Percentiles rank a stretch among this genome's conserved stretches.
Evolutionary conservation across 1,140 invertebrate genomes (phyloP).

Genomic region (Drosophila ercepeae): DNA sequence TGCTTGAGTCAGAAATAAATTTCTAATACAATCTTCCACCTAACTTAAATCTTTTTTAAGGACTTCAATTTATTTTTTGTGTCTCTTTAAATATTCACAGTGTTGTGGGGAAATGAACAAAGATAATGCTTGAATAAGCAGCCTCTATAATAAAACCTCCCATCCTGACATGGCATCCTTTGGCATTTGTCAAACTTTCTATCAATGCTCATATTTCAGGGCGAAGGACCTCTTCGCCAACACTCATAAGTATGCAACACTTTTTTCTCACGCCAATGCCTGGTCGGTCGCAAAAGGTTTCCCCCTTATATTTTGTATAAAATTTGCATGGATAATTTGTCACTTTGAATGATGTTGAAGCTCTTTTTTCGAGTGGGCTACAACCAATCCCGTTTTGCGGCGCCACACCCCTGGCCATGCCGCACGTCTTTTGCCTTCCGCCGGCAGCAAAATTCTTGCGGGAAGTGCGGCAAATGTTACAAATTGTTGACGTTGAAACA

Average conservation of each 20-base stretch:
- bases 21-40: neutral
- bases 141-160: conserved; percentile 19
- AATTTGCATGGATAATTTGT: conserved; percentile 82
- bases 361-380: conserved; percentile 67
- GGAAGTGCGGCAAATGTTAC: conserved; percentile 80
- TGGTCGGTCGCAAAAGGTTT: conserved; percentile 29
- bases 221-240: conserved; percentile 33
- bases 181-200: conserved; percentile 68
- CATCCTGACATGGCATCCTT: conserved; percentile 27
- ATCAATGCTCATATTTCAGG: conserved; percentile 74
- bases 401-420: neutral
- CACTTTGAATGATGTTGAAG: conserved; percentile 79
- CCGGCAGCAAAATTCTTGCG: conserved; percentile 65
- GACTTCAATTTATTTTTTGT: neutral
- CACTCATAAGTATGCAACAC: conserved; percentile 75
- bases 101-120: conserved; percentile 36
- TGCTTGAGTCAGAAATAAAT: neutral
- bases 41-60: neutral
- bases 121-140: conserved; percentile 46
- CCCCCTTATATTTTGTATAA: conserved; percentile 54
- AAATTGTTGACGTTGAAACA: conserved; percentile 74
- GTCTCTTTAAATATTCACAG: conserved; percentile 4
- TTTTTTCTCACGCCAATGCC: conserved; percentile 51
- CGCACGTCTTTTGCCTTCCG: neutral
- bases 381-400: conserved; percentile 18